A percentile compares a stretch with the other conserved stretches of the same genome.
Conservation (phyloP, 2,113 vertebrate species). For the Mixornis gularis region DNA sequence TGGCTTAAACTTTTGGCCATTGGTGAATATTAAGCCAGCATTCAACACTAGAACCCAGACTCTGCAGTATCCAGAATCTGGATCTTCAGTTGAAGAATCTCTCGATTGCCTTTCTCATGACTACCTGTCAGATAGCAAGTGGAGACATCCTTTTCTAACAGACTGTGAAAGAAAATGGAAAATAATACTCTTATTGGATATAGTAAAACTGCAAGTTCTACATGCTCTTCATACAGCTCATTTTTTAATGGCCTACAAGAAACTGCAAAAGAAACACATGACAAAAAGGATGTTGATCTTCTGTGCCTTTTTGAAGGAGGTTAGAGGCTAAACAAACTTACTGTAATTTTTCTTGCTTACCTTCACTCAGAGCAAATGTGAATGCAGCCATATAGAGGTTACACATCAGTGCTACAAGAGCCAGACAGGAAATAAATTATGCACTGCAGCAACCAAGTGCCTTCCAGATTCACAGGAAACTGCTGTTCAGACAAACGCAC, state of each 20-base stretch:
- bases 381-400: background rate
- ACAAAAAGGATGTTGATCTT: background rate
- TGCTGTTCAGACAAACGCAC: background rate
- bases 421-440: background rate
- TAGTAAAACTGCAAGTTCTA: background rate
- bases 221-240: background rate
- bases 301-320: background rate
- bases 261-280: background rate
- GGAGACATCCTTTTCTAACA: background rate
- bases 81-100: background rate
- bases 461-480: constrained; percentile 25
- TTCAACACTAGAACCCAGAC: background rate
- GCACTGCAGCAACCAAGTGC: background rate
- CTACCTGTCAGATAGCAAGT: background rate
- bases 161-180: background rate
- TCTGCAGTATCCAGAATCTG: background rate
- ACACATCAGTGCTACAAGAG: background rate
- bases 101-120: background rate
- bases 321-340: background rate
- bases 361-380: background rate
- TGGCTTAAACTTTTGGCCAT: background rate
- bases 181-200: background rate
- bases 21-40: background rate
- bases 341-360: background rate
- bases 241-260: background rate